Base-by-base conservation (phyloP, 2,888 invertebrate genomes). In the Pediacus dermestoides region DNA sequence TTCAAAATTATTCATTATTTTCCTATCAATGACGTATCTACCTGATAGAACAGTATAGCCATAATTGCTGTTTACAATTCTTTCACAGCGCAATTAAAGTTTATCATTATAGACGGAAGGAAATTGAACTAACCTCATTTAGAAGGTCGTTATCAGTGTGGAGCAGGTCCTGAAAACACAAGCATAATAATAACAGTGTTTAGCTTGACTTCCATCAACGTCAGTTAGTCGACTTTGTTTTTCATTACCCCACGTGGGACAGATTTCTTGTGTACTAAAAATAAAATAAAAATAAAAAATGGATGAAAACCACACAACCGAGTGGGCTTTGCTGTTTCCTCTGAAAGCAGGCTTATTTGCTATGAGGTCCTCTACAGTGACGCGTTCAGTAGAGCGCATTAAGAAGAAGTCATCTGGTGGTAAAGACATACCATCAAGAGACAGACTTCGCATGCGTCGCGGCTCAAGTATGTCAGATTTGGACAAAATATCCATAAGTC, bases 381-480 rank as follows among this genome's bases (percentile, higher is more conserved):
- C 58, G 15, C 51, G 55, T 36, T 62, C 61, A 13, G 50, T 52
- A 36, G 60, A 62, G 35, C 48, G 60, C 2, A 44, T 62, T 18
- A 58, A 61, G 42, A 63, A 62, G 39, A 63, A 58, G 44, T 43
- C 23, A n/a, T 23, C 23, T 4, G 3, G 23, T 18, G 8, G 18
- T 23, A 23, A 23, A n/a, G 23, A 23, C n/a, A 33, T 23, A 8
- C 18, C 22, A 11, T 34, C 11, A 10, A 25, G 8, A n/a, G n/a
- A n/a, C n/a, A 69, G 78, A 8, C 66, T 77, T 30, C 72, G 76
- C 30, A 81, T 84, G 50, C 76, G 84, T 3, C 74, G 85, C 1
- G 82, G 84, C 0, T 84, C 83, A 0, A 83, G 83, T 51, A 73
- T 85, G 68, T 84, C 84, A 2, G 84, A 85, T 55, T 71, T 85